Base-by-base conservation (phyloP, 1,140 invertebrate genomes). In the Drosophila melanogaster region DNA sequence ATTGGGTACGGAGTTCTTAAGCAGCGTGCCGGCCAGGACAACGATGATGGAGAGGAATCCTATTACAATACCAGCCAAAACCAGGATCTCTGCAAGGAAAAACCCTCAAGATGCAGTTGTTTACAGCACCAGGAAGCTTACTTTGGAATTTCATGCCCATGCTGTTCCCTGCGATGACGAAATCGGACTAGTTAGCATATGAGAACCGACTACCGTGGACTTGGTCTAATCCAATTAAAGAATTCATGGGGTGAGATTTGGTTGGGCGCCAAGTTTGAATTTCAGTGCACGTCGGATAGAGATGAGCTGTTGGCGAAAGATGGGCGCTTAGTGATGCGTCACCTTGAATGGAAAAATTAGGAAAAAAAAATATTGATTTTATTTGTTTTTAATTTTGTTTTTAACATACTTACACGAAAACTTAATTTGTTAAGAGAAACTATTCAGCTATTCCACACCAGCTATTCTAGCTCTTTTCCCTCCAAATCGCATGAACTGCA, bases 121-220 rank as follows among this genome's bases (percentile, higher is more conserved):
- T 4, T 17, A 7, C 22, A 14, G 19, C 41, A 12, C 19, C 12
- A 4, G 11, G 0, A 1, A n/a, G 50, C 53, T 70, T 59, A 90
- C 86, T 90, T 53, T 87, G 81, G 40, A 83, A 83, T 49, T 78
- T 73, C 44, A 71, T 49, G 35, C 69, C 66, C 70, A 78, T 90
- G 17, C 17, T 49, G 40, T 40, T 12, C 38, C 12, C 11, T 38
- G 19, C 19, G 59, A 77, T 86, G 72, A 78, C 47, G 73, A 83
- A 86, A 90, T 83, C 46, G 40, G 53, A 87, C 76, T 80, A 66
- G 57, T 41, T 60, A n/a, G 53, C 19, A 58, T 10, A 50, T 38
- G 64, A 70, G 43, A 56, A 26, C 38, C 38, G 43, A 14, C 56
- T 33, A n/a, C 51, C 47, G 22, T 37, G 17, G 33, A 66, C 37